Evolutionary conservation across 2,888 invertebrate genomes (phyloP), one percentile per base, ranked within the genome.

Genomic region (Halocaridina rubra): DNA sequence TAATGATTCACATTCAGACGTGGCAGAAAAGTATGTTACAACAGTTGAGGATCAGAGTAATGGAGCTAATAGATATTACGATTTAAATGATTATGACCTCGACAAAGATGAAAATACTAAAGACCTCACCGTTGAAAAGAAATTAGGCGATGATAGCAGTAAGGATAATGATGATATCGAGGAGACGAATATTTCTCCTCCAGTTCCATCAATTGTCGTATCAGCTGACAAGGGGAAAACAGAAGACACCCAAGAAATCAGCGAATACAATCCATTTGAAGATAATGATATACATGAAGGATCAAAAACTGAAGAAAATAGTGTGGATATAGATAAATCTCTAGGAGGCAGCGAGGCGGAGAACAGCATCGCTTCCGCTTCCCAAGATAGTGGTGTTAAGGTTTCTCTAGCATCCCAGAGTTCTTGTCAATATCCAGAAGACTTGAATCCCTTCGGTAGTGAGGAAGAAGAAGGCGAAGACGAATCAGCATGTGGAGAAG

Each of bases 401-500:
- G 57, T 88, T 30, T 76, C 76, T 30, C 59, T 59, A 10, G 16
- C 76, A 19, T 76, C 76, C 16, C 29, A 30, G 8, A 53, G 57
- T 3, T 71, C 71, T 24, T 22, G 69, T 78, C 78, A 86, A 59
- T 96, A 97, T 92, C 97, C 97, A 0, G 94, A 94, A 88, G 93
- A 95, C 90, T 92, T 96, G 88, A 97, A 97, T 92, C 97, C 97
- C 4, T 97, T 97, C 91, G 94, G 93, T 46, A 94, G 94, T 89
- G 95, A 95, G 81, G 93, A 93, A 30, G 76, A 76, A 13, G 76
- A 76, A 16, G 89, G n/a, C 33, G 13, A 61, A 29, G 59, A 53
- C 39, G 27, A 10, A 16, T 3, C 69, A n/a, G 8, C 19, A 13
- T 3, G 24, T 16, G 57, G 53, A 30, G 84, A 85, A 32, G 80